A percentile compares a stretch with the other conserved stretches of the same genome.
These are phyloP conservation scores for Drosophila rufa DNA, from an alignment of 1,140 invertebrate genomes.

Conservation along the genomic window DNA sequence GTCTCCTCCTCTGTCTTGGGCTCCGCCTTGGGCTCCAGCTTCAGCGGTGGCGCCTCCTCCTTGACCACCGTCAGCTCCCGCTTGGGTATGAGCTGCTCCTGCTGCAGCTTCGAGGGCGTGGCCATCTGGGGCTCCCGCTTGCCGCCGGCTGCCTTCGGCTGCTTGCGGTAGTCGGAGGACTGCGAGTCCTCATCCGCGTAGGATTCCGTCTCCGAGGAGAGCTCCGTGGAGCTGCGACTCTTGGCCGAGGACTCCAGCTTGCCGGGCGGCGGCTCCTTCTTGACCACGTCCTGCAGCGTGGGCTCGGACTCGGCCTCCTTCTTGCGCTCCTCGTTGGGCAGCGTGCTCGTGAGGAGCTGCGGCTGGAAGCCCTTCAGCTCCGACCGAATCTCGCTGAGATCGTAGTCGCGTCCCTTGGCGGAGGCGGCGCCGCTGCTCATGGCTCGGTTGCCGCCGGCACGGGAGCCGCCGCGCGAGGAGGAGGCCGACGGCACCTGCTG, in stretches of 20 bases:
- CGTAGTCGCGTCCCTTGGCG: conserved; percentile 90
- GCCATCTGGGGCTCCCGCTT: conserved; percentile 38
- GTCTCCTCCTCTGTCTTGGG: conserved; percentile 49
- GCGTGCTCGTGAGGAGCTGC: conserved; percentile 24
- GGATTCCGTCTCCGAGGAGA: conserved; percentile 80
- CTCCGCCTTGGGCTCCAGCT: conserved; percentile 48
- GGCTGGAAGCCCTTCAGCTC: conserved; percentile 91
- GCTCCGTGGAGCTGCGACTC: conserved; percentile 70
- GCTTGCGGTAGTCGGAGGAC: conserved; percentile 74
- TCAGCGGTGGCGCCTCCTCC: conserved; percentile 3
- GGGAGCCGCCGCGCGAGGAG: conserved; percentile 56
- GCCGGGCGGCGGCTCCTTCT: conserved; percentile 50
- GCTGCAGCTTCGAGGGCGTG: conserved; percentile 5
- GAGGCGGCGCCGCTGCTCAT: conserved; percentile 72
- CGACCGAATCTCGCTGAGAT: conserved; percentile 93
- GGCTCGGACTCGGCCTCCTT: conserved; percentile 40
- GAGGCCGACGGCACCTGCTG: conserved; percentile 48
- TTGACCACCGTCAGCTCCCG: conserved; percentile 23
- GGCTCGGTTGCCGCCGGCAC: conserved; percentile 53
- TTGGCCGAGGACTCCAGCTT: conserved; percentile 63
- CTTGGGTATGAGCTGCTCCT: conserved; percentile 33
- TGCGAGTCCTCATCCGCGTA: conserved; percentile 83
- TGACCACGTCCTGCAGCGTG: conserved; percentile 20
- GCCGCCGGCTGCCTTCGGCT: conserved; percentile 9
- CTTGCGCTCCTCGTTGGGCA: conserved; percentile 48